phyloP scores from a whole-genome alignment of 2,888 invertebrate species.

The Dilophus febrilis region DNA sequence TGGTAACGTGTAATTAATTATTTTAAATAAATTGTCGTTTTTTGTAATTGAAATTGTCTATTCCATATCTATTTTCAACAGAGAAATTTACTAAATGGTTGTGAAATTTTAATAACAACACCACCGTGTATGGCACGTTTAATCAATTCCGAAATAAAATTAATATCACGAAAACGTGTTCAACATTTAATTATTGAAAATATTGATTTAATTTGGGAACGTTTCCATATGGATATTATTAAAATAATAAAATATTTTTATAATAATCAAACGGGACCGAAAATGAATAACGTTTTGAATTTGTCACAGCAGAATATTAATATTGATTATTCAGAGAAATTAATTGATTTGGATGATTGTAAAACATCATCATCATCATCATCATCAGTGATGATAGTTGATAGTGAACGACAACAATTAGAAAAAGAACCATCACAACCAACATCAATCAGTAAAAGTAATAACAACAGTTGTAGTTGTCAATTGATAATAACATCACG shows the following conservation, averaged over 20 bases:
- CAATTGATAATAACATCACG: conserved; percentile 43
- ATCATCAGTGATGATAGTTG: too few relatives aligned
- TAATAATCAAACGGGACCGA: not conserved
- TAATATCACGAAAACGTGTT: conserved; percentile 42
- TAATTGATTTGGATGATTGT: too few relatives aligned
- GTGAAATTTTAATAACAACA: conserved; percentile 54
- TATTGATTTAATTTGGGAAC: conserved; percentile 41
- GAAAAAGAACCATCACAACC: too few relatives aligned
- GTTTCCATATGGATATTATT: conserved; percentile 33
- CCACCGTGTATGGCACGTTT: conserved; percentile 39
- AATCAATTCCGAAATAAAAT: conserved; percentile 28
- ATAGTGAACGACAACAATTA: too few relatives aligned
- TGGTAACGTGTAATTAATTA: conserved; percentile 13
- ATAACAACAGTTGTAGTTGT: conserved; percentile 22
- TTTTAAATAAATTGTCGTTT: not conserved
- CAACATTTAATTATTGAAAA: conserved; percentile 54
- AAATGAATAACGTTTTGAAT: too few relatives aligned
- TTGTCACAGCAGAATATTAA: too few relatives aligned
- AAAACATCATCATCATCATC: too few relatives aligned
- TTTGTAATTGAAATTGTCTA: too few relatives aligned
- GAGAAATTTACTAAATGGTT: conserved; percentile 38
- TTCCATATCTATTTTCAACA: too few relatives aligned
- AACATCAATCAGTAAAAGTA: too few relatives aligned
- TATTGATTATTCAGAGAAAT: too few relatives aligned
- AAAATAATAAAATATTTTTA: conserved; percentile 24